Percentiles rank a stretch among this genome's conserved stretches.
These are phyloP conservation scores for Catharus bicknelli DNA, from an alignment of 2,113 vertebrate genomes.

Conservation along the genomic window DNA sequence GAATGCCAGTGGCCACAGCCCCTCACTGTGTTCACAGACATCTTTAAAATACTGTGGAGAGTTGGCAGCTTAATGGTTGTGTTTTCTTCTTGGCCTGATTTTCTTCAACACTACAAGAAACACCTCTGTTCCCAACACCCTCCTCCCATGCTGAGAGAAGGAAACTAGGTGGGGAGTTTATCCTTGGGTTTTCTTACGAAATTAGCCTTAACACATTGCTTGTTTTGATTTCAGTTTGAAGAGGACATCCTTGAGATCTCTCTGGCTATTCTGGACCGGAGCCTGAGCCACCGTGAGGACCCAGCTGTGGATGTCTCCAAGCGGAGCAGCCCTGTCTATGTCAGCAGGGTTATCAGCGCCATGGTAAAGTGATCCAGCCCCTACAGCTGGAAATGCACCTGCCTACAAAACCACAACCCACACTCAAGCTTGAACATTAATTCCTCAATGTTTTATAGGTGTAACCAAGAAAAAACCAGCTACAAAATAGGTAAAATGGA, in stretches of 20 bases:
- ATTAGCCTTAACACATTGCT: neutral
- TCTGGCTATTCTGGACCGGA: slow-evolving; percentile 53
- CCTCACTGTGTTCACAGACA: neutral
- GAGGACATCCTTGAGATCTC: slow-evolving; percentile 60
- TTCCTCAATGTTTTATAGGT: neutral
- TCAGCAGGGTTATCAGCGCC: slow-evolving; percentile 54
- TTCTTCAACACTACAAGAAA: neutral
- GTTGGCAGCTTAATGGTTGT: neutral
- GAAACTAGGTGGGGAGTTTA: neutral
- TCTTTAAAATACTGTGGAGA: neutral
- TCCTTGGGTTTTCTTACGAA: neutral
- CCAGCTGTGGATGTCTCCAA: slow-evolving; percentile 11
- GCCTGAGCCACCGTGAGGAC: slow-evolving; percentile 1
- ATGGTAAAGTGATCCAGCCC: slow-evolving; percentile 4
- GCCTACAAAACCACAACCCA: neutral
- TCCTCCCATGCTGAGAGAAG: neutral
- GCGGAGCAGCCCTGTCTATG: slow-evolving; percentile 14
- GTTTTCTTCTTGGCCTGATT: neutral
- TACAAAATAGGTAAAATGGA: neutral
- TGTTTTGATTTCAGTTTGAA: slow-evolving; percentile 48
- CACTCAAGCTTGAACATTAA: fast-evolving
- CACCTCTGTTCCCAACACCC: neutral
- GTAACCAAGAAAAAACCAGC: neutral
- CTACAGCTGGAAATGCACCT: neutral
- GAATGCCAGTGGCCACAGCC: neutral